Evolutionary conservation across 2,888 invertebrate species (phyloP).

Genomic region (Shargacucullia verbasci): DNA sequence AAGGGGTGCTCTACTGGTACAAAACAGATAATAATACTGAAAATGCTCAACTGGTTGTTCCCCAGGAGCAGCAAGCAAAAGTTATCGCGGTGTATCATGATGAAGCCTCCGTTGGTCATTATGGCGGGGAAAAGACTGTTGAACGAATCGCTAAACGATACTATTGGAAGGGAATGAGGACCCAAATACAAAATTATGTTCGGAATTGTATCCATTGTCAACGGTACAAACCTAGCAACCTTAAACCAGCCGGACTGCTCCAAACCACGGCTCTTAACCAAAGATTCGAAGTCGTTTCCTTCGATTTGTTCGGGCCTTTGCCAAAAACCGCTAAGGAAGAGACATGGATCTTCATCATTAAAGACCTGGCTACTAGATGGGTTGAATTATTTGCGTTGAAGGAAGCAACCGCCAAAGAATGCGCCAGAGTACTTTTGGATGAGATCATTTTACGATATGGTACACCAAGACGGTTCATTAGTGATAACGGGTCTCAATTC

Average conservation of each 20-base stretch:
- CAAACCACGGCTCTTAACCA: constrained; percentile 35
- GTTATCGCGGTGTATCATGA: constrained; percentile 33
- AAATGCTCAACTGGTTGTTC: constrained; percentile 51
- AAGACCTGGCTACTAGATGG: constrained; percentile 39
- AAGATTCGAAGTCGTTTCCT: constrained; percentile 43
- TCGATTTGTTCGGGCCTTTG: constrained; percentile 46
- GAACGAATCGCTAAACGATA: constrained; percentile 46
- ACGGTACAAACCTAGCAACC: constrained; percentile 40
- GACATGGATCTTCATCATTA: constrained; percentile 10
- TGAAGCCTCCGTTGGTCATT: constrained; percentile 9
- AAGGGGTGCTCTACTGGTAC: constrained; percentile 53
- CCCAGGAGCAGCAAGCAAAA: constrained; percentile 46
- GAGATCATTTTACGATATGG: constrained; percentile 31
- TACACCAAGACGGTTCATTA: constrained; percentile 34
- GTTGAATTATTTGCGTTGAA: constrained; percentile 38
- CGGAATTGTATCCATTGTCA: constrained; percentile 43
- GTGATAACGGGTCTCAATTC: constrained; percentile 49
- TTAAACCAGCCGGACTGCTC: constrained; percentile 43
- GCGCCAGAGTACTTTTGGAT: constrained; percentile 5
- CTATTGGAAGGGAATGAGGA: constrained; percentile 58
- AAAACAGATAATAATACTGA: constrained; percentile 36
- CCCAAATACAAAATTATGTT: constrained; percentile 34
- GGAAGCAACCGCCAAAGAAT: constrained; percentile 6
- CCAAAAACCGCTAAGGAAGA: constrained; percentile 7
- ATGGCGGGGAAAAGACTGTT: constrained; percentile 37